Evolutionary conservation across 2,888 invertebrate species (phyloP).

Genomic region (Agriopis aurantiaria): DNA sequence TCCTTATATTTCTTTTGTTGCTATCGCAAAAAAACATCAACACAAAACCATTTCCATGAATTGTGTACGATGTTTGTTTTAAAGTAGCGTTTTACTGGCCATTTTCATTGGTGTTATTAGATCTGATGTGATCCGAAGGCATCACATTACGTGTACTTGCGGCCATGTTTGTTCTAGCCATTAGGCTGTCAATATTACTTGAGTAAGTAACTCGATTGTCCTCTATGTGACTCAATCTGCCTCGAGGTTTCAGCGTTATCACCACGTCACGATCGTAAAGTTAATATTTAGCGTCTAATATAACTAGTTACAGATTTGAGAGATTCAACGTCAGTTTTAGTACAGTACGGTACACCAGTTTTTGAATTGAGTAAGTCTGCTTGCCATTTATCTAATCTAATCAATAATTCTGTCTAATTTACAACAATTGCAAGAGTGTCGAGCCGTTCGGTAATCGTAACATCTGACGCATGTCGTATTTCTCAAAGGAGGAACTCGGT

Average conservation of each 20-base stretch:
- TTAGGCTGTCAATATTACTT: conserved; percentile 65
- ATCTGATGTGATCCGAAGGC: conserved; percentile 45
- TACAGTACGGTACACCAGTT: neutral
- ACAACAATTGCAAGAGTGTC: conserved; percentile 17
- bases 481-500: conserved; percentile 43
- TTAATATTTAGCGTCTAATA: conserved; percentile 47
- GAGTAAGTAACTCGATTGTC: conserved; percentile 56
- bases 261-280: conserved; percentile 48
- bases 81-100: conserved; percentile 21
- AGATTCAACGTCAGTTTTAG: conserved; percentile 28
- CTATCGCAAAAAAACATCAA: conserved; percentile 5
- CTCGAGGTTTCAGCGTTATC: conserved; percentile 57
- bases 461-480: conserved; percentile 32
- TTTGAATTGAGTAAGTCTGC: conserved; percentile 8
- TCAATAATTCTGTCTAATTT: conserved; percentile 27
- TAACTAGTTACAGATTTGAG: conserved; percentile 16
- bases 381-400: conserved; percentile 27
- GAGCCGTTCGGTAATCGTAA: conserved; percentile 13
- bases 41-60: conserved; percentile 4
- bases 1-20: conserved; percentile 1
- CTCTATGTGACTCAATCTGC: conserved; percentile 63
- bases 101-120: conserved; percentile 31
- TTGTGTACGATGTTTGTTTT: conserved; percentile 6
- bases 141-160: conserved; percentile 58
- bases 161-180: conserved; percentile 72